Base-by-base conservation (phyloP, 2,797 vertebrate species). In the Peromyscus attwateri region DNA sequence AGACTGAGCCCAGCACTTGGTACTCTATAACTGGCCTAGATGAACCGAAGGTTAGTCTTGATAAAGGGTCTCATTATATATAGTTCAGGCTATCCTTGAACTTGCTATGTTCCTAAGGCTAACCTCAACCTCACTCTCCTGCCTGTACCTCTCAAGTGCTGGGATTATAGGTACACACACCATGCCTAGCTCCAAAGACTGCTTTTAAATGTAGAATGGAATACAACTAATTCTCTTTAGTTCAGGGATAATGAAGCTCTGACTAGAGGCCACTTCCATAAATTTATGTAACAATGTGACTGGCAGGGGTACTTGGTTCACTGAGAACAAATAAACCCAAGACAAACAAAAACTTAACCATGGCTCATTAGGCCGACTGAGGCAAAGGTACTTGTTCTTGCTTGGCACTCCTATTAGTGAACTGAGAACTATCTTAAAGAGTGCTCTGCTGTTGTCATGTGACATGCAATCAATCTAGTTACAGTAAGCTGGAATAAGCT, bases 281-380 rank as follows among this genome's bases (percentile, higher is more conserved):
- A 87, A 52, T 40, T 79, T 11, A 93, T 43, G 62, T 27, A 96
- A 82, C 27, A 91, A 34, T 76, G 76, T 49, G 40, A 89, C 31
- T 55, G 13, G 46, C 80, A 43, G 23, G 94, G 76, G 31, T 89
- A 66, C 46, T 80, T 91, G 19, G 27, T 71, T 96, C 70, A 92
- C 1, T 94, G 84, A 91, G 75, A 91, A 95, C 66, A 97, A 87
- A 93, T 43, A 94, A 87, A 89, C 27, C 31, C 6, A 62, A 90
- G 71, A 97, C 60, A 76, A 87, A 97, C 40, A 92, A 70, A 91
- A 94, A 31, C 29, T 71, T 94, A 84, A 40, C 73, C 2, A 46
- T 5, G 19, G 93, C 37, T 95, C 62, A 93, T 97, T 64, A 70
- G 77, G 90, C 40, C 94, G 40, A 88, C 57, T 89, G 93, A 92